A percentile compares a stretch with the other conserved stretches of the same genome.
Conservation (phyloP, 2,888 invertebrate genomes). For the Plusia festucae region DNA sequence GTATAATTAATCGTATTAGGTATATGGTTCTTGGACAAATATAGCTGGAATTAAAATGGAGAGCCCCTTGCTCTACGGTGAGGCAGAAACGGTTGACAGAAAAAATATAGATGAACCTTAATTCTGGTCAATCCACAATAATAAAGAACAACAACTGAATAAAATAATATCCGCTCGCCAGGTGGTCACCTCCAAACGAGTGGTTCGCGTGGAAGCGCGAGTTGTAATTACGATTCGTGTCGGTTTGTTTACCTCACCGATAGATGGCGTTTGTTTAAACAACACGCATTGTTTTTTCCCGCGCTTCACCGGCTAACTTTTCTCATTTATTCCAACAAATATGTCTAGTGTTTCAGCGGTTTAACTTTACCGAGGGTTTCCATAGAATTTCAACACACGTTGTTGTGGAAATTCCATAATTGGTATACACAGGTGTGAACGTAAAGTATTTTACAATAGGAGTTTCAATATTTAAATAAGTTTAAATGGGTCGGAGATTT, state of each 20-base stretch:
- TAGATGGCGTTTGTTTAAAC: slow-evolving; percentile 67
- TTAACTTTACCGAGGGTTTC: slow-evolving; percentile 55
- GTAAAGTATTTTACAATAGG: neutral
- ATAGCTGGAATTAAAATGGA: no score
- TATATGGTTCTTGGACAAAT: no score
- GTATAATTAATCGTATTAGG: no score
- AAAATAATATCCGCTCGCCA: neutral
- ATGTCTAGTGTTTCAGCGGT: slow-evolving; percentile 63
- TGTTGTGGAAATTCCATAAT: slow-evolving; percentile 34
- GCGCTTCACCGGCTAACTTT: slow-evolving; percentile 64
- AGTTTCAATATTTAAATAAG: no score
- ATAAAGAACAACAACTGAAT: neutral
- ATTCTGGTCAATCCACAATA: no score
- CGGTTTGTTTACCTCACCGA: slow-evolving; percentile 62
- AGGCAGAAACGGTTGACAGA: no score
- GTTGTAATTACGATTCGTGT: slow-evolving; percentile 67
- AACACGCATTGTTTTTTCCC: slow-evolving; percentile 68
- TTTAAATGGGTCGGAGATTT: neutral
- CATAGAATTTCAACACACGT: slow-evolving; percentile 54
- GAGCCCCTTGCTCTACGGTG: neutral
- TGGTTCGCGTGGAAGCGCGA: slow-evolving; percentile 64
- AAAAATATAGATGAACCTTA: neutral
- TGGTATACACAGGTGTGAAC: slow-evolving; percentile 47
- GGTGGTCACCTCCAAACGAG: slow-evolving; percentile 58
- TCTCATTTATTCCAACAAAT: slow-evolving; percentile 72